phyloP scores from a whole-genome alignment of 2,888 invertebrate species.

The Furcula furcula region DNA sequence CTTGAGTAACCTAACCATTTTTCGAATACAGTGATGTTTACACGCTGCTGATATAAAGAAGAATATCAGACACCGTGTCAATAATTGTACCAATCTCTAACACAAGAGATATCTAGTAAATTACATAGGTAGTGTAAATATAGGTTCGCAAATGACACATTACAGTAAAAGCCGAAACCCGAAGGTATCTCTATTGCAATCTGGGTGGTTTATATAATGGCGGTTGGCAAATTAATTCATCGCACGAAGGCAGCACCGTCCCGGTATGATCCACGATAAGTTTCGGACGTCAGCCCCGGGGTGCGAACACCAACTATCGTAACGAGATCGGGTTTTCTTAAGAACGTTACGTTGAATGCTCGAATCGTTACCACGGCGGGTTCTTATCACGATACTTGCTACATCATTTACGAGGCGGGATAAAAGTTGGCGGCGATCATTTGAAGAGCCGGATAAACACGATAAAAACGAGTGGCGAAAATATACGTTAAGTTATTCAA shows the following conservation, averaged over 20 bases:
- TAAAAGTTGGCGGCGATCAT: conserved; percentile 9
- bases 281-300: conserved; percentile 49
- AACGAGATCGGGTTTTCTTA: conserved; percentile 68
- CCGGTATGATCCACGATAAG: conserved; percentile 61
- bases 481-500: conserved; percentile 3
- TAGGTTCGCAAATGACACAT: conserved; percentile 44
- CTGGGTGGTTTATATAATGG: conserved; percentile 66
- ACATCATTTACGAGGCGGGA: conserved; percentile 29
- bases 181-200: conserved; percentile 70
- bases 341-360: conserved; percentile 57
- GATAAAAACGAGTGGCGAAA: neutral
- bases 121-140: too few species aligned
- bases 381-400: conserved; percentile 56
- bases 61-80: too few species aligned
- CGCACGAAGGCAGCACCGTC: conserved; percentile 55
- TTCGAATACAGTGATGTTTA: too few species aligned
- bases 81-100: too few species aligned
- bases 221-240: conserved; percentile 72
- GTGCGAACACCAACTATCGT: conserved; percentile 65
- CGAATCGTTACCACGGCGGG: conserved; percentile 36
- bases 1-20: too few species aligned
- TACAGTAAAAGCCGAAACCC: conserved; percentile 40
- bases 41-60: too few species aligned
- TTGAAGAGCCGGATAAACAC: conserved; percentile 5
- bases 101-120: too few species aligned